Evolutionary conservation across 2,888 invertebrate species (phyloP).

Genomic region (Oasisia sp.): DNA sequence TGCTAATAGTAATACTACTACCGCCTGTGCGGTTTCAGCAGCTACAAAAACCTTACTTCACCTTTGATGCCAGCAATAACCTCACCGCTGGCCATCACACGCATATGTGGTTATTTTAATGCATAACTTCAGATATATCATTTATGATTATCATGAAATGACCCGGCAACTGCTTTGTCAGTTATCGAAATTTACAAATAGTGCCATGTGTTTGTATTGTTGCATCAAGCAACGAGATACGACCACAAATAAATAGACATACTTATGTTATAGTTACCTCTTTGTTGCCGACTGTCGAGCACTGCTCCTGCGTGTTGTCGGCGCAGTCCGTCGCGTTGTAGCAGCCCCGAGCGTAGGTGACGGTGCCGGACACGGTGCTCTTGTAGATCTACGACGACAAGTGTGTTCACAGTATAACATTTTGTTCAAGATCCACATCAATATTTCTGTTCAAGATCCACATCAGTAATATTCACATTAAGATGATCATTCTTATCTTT

Average conservation of each 20-base stretch:
- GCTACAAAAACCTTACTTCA: too few species aligned
- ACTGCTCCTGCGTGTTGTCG: neutral
- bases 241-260: neutral
- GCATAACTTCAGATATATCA: too few species aligned
- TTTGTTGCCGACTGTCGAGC: neutral
- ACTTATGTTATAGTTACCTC: neutral
- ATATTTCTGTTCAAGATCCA: too few species aligned
- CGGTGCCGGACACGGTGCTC: neutral
- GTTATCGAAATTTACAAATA: too few species aligned
- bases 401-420: neutral
- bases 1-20: neutral
- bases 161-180: too few species aligned
- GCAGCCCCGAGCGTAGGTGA: neutral
- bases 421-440: neutral
- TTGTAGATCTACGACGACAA: neutral
- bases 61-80: too few species aligned
- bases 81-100: too few species aligned
- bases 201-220: neutral
- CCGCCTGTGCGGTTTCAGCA: neutral
- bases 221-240: neutral
- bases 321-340: neutral
- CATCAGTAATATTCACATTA: too few species aligned
- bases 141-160: too few species aligned
- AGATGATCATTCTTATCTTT: too few species aligned
- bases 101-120: too few species aligned